These are phyloP conservation scores for Cerceris rybyensis DNA, from an alignment of 2,888 invertebrate species.

Conservation along the genomic window DNA sequence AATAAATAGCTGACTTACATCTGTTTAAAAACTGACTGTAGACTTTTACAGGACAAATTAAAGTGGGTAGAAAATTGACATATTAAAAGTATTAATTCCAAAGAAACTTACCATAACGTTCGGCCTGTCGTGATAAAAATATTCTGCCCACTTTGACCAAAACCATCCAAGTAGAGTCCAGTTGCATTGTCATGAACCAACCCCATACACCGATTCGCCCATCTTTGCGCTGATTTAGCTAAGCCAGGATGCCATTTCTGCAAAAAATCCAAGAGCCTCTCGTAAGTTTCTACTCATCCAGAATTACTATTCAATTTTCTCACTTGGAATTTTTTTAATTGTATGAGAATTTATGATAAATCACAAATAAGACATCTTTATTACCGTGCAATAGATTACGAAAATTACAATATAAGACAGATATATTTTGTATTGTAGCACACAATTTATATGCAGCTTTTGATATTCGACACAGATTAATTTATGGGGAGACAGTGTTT, in stretches of 20 bases:
- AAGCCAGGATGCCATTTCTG: conserved; percentile 90
- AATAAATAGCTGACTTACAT: too few species aligned
- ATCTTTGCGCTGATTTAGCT: conserved; percentile 88
- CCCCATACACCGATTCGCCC: conserved; percentile 88
- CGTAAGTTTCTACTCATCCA: not conserved
- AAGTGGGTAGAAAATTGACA: not conserved
- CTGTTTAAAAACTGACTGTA: too few species aligned
- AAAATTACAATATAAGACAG: too few species aligned
- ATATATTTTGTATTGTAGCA: too few species aligned
- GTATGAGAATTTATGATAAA: too few species aligned
- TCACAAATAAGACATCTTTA: too few species aligned
- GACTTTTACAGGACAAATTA: too few species aligned
- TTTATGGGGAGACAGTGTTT: too few species aligned
- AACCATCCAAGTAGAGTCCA: conserved; percentile 86
- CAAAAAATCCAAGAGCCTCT: conserved; percentile 53
- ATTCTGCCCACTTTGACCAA: conserved; percentile 91
- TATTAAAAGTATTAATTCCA: conserved; percentile 1
- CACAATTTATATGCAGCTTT: too few species aligned
- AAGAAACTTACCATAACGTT: conserved; percentile 87
- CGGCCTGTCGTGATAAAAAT: conserved; percentile 91
- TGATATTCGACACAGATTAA: too few species aligned
- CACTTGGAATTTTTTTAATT: not conserved
- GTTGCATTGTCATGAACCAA: conserved; percentile 87
- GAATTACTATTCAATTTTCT: not conserved
- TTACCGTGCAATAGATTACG: too few species aligned